Evolutionary conservation across 2,888 invertebrate species (phyloP).

Genomic region (Drosophila emarginata): DNA sequence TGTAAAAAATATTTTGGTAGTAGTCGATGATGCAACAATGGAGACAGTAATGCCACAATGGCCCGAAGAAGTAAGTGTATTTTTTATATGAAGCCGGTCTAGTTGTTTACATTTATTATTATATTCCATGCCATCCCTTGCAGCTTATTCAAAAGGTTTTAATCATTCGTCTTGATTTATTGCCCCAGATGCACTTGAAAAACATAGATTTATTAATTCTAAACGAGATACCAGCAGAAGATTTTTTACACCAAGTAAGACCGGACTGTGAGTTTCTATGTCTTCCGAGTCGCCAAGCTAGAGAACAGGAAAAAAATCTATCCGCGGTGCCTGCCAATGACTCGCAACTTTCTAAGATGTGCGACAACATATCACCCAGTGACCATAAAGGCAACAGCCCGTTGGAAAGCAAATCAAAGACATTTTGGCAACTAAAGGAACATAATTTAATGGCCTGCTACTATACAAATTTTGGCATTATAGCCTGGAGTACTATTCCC

Average conservation of each 20-base stretch:
- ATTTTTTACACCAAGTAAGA: neutral
- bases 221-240: neutral
- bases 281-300: neutral
- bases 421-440: neutral
- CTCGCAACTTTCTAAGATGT: no score
- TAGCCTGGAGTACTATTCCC: conserved; percentile 19
- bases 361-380: no score
- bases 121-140: neutral
- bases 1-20: neutral
- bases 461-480: conserved; percentile 11
- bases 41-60: neutral
- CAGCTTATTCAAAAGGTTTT: neutral
- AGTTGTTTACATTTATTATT: no score
- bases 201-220: neutral
- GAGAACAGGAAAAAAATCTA: neutral
- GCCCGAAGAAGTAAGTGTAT: neutral
- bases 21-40: neutral
- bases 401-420: neutral
- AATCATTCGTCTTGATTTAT: neutral
- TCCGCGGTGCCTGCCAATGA: no score
- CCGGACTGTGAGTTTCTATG: no score
- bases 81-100: neutral
- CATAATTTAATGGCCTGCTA: neutral
- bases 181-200: neutral
- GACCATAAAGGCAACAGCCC: no score